Percentiles rank a stretch among this genome's conserved stretches.
Evolutionary conservation across 2,113 vertebrate species (phyloP).

Genomic region (Leuciscus idus): DNA sequence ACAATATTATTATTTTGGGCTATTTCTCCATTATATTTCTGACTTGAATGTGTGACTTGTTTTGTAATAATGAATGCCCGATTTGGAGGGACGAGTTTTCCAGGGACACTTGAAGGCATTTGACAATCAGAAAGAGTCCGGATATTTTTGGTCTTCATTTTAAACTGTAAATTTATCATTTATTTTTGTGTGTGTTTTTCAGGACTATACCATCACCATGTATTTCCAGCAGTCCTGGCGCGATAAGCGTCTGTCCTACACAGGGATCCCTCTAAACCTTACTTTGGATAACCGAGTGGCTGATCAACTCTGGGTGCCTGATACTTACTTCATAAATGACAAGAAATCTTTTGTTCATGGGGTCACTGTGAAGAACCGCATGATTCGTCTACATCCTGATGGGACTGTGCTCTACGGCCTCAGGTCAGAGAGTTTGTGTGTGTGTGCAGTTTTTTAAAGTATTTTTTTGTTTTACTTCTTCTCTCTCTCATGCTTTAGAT

Average conservation of each 20-base stretch:
- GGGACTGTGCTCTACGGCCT: constrained; percentile 92
- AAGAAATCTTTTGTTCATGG: constrained; percentile 94
- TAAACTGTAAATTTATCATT: not conserved
- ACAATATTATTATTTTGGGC: not conserved
- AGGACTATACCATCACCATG: constrained; percentile 96
- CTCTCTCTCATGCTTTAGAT: not conserved
- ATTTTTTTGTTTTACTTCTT: not conserved
- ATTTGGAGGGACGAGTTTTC: not conserved
- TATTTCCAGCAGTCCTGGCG: constrained; percentile 96
- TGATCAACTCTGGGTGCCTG: constrained; percentile 92
- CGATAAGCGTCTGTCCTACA: constrained; percentile 93
- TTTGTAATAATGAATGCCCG: not conserved
- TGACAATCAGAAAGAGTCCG: not conserved
- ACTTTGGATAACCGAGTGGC: constrained; percentile 92
- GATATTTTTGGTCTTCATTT: not conserved
- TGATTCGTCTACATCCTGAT: constrained; percentile 93
- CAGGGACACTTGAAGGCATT: not conserved
- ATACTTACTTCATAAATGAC: constrained; percentile 93
- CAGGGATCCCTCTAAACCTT: constrained; percentile 91
- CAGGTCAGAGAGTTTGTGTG: constrained; percentile 73
- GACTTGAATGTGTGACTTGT: not conserved
- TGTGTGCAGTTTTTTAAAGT: not conserved
- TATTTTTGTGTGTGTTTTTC: constrained; percentile 30
- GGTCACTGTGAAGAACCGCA: constrained; percentile 92
- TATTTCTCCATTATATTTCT: not conserved